These are phyloP conservation scores for Saguinus imperator DNA, from an alignment of 2,113 vertebrate genomes.

Conservation along the genomic window DNA sequence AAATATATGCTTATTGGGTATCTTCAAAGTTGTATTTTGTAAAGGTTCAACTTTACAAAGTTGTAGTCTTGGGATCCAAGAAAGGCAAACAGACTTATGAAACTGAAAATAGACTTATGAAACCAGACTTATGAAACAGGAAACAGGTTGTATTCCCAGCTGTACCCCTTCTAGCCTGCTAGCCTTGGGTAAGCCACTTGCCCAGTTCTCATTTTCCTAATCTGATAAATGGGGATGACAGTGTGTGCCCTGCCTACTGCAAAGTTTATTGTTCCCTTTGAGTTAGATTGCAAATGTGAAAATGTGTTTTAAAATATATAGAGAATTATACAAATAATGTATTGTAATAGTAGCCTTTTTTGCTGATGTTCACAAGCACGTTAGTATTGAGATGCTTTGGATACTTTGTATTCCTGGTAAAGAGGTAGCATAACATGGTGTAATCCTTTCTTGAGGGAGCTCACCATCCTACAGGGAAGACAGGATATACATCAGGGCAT, in stretches of 20 bases:
- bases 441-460: neutral
- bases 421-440: neutral
- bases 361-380: neutral
- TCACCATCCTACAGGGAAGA: neutral
- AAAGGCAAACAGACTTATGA: neutral
- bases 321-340: neutral
- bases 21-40: neutral
- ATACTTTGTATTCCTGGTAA: neutral
- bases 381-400: neutral
- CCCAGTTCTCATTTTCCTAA: neutral
- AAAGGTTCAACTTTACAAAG: neutral
- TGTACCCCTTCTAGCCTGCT: neutral
- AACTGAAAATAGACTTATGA: neutral
- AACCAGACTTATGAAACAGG: neutral
- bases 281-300: neutral
- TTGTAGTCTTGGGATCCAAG: neutral
- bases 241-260: neutral
- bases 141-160: neutral
- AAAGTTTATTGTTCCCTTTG: neutral
- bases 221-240: neutral
- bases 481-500: neutral
- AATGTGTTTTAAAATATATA: neutral
- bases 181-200: neutral
- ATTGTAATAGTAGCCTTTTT: neutral
- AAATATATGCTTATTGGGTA: neutral